Evolutionary conservation across 2,888 invertebrate species (phyloP).

Genomic region (Matsumyia berberina): DNA sequence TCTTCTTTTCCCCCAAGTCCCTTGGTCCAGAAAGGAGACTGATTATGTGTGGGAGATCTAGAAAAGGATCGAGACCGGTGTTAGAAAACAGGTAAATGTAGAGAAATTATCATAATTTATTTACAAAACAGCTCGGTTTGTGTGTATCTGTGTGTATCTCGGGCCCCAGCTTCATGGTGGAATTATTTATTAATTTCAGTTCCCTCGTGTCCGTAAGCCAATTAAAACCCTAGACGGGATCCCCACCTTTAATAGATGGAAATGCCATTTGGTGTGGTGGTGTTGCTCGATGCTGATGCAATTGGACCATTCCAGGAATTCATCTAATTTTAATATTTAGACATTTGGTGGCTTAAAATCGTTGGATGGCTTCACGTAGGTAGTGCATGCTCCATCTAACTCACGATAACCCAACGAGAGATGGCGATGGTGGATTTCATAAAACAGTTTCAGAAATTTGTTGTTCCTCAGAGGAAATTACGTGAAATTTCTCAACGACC

Average conservation of each 20-base stretch:
- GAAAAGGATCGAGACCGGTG: slow-evolving; percentile 17
- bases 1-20: not conserved
- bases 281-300: slow-evolving; percentile 49
- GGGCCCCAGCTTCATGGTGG: not conserved
- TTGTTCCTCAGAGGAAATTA: slow-evolving; percentile 61
- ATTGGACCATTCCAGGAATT: slow-evolving; percentile 57
- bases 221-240: slow-evolving; percentile 37
- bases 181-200: slow-evolving; percentile 48
- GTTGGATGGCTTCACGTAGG: slow-evolving; percentile 39
- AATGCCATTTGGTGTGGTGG: slow-evolving; percentile 38
- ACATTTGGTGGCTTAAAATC: slow-evolving; percentile 40
- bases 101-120: slow-evolving; percentile 55
- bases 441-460: slow-evolving; percentile 56
- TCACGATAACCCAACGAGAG: not conserved
- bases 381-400: not conserved
- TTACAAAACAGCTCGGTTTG: slow-evolving; percentile 4
- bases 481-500: slow-evolving; percentile 70
- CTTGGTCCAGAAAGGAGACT: slow-evolving; percentile 18
- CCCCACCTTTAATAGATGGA: slow-evolving; percentile 45
- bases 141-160: slow-evolving; percentile 1
- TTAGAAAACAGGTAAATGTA: slow-evolving; percentile 39
- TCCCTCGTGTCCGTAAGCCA: slow-evolving; percentile 55
- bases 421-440: slow-evolving; percentile 57
- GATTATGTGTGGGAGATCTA: slow-evolving; percentile 54
- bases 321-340: slow-evolving; percentile 65